Evolutionary conservation across 2,888 invertebrate species (phyloP).

Genomic region (Hesperia comma): DNA sequence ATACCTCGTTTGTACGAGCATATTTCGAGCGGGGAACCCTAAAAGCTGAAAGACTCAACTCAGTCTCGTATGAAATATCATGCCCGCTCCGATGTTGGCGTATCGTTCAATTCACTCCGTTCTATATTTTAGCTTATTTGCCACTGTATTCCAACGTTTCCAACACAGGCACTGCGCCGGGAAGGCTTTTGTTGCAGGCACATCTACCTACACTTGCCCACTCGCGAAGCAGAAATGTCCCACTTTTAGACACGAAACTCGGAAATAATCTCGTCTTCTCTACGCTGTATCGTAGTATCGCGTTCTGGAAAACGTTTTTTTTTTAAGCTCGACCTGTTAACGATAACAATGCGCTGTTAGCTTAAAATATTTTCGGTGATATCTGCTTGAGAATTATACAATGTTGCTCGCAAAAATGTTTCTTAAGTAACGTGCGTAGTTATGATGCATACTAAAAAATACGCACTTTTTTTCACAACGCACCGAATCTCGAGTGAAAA

Average conservation of each 20-base stretch:
- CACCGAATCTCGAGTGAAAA: not conserved
- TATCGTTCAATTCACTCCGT: constrained; percentile 30
- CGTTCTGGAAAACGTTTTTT: not conserved
- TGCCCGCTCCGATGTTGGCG: constrained; percentile 30
- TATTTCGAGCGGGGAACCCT: not conserved
- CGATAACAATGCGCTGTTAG: not conserved
- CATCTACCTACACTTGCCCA: constrained; percentile 28
- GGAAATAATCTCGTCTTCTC: constrained; percentile 29
- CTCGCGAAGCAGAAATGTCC: constrained; percentile 27
- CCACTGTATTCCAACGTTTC: constrained; percentile 22
- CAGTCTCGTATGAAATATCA: constrained; percentile 36
- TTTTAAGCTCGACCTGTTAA: not conserved
- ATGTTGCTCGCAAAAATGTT: not conserved
- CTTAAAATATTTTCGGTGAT: constrained; percentile 2
- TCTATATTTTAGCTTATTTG: constrained; percentile 38
- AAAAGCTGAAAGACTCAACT: constrained; percentile 29
- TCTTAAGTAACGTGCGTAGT: not conserved
- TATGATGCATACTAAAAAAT: not conserved
- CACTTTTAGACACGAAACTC: constrained; percentile 30
- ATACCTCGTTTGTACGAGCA: not conserved
- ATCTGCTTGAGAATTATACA: not conserved
- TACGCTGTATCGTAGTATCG: constrained; percentile 10
- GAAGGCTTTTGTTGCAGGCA: constrained; percentile 24
- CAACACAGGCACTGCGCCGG: constrained; percentile 5
- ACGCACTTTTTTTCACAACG: constrained; percentile 1